Evolutionary conservation across 2,797 vertebrate species (phyloP), one percentile per base, ranked within the genome.

Genomic region (Erethizon dorsatum): DNA sequence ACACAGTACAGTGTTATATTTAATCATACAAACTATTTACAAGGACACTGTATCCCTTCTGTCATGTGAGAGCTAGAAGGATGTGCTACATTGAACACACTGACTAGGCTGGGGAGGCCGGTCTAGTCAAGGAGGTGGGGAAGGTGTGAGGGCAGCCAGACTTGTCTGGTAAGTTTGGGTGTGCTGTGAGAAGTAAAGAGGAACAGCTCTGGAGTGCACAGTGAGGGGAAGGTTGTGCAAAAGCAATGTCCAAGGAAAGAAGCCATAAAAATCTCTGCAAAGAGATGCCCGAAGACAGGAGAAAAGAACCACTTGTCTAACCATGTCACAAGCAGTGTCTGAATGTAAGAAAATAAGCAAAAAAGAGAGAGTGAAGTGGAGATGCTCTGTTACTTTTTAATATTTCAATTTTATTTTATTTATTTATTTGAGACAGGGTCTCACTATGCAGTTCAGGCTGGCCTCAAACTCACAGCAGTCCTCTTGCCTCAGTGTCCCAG

Each of bases 351-450:
- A 82, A 96, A 84, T 41, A 56, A 94, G 17, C 41, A 91, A 26
- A 45, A 88, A 61, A 92, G 56, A 28, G 77, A 12, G 20, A 9
- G 20, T 77, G 3, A 41, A 79, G 10, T 6, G 31, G 57, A 79
- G 71, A 78, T 78, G 22, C 50, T 95, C 71, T 77, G 22, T 63
- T 90, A 59, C 13, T 77, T 95, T 94, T n/a, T n/a, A 61, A 50
- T 90, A 31, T 47, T 88, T 56, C 1, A 75, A 31, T 73, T 84
- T 90, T 41, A 69, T 80, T 50, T 59, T 45, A 26, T 47, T 75
- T 75, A 17, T n/a, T n/a, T 71, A 26, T 75, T 75, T 75, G 24
- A 47, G 12, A 28, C 45, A 47, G 41, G 71, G 71, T 75, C 5
- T 75, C 41, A 45, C 71, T 75, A 13, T 75, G 41, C 13, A 75